Evolutionary conservation across 1,140 invertebrate genomes (phyloP), one percentile per base, ranked within the genome.

Genomic region (Streblospio benedicti): DNA sequence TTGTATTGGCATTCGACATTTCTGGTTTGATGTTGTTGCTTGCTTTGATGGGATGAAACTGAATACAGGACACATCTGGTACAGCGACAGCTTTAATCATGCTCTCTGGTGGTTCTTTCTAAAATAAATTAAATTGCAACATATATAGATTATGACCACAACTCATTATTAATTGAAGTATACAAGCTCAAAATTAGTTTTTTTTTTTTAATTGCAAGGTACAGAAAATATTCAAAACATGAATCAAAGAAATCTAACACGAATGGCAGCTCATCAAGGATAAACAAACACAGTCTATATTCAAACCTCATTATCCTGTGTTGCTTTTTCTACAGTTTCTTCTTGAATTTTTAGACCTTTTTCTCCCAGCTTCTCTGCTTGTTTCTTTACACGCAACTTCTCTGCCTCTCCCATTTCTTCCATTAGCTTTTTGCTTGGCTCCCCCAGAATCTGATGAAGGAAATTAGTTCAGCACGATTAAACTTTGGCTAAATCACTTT

Each of bases 291-390:
- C n/a, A n/a, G n/a, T n/a, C 12, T 4, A 51, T 12, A 20, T 30
- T 12, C 30, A 18, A 77, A 89, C 86, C 71, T 89, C 87, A 79
- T 92, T 93, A 63, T 83, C 82, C 56, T 83, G 79, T 61, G 88
- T 84, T 0, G 90, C 88, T 44, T 85, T 79, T 45, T 83, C 73
- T 0, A 93, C 69, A 61, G 80, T 74, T 60, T 83, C 75, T 6
- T 73, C 81, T 72, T 85, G 86, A 57, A 84, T 64, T 28, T 82
- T 77, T 2, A 93, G 75, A 0, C 90, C 90, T 23, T 81, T 78
- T 63, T 82, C 77, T 31, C 88, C 87, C 1, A 93, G 77, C 30
- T 65, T 61, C 51, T 82, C 68, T 55, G 82, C 77, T 71, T 89
- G 87, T 47, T 82, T 75, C 65, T 82, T 79, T 44, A 91, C 71